Evolutionary conservation across 2,113 vertebrate species (phyloP).

Genomic region (Triplophysa rosa): DNA sequence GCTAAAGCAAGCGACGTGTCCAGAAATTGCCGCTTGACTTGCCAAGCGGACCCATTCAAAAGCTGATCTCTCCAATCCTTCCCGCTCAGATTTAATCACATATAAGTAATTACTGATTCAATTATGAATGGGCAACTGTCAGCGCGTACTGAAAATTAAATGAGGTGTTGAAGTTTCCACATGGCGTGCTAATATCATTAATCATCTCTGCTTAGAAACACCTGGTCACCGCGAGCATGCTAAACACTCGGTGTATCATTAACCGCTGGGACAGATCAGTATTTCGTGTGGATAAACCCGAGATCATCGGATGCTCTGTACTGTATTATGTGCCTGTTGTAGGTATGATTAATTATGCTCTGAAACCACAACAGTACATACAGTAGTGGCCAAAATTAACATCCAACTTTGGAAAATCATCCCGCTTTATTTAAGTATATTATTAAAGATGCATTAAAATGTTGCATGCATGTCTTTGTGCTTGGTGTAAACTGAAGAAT

Average conservation of each 20-base stretch:
- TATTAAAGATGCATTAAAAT: too few relatives aligned
- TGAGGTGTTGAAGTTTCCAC: conserved; percentile 30
- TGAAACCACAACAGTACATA: neutral
- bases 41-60: conserved; percentile 23
- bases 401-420: too few relatives aligned
- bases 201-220: conserved; percentile 27
- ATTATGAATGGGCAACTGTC: conserved; percentile 39
- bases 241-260: conserved; percentile 17
- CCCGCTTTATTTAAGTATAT: too few relatives aligned
- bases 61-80: conserved; percentile 37
- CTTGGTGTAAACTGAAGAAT: too few relatives aligned
- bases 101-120: conserved; percentile 48
- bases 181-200: conserved; percentile 12
- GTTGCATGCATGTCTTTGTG: too few relatives aligned
- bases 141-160: conserved; percentile 33
- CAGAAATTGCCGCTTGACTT: conserved; percentile 18
- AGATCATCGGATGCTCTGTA: neutral
- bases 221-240: conserved; percentile 20
- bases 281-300: conserved; percentile 10
- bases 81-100: conserved; percentile 41
- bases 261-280: neutral
- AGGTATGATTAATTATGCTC: conserved; percentile 4
- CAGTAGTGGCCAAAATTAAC: too few relatives aligned
- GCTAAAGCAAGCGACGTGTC: conserved; percentile 2
- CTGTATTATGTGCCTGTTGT: neutral